Evolutionary conservation across 2,888 invertebrate genomes (phyloP), one percentile per base, ranked within the genome.

Genomic region (Osedax fenrisi): DNA sequence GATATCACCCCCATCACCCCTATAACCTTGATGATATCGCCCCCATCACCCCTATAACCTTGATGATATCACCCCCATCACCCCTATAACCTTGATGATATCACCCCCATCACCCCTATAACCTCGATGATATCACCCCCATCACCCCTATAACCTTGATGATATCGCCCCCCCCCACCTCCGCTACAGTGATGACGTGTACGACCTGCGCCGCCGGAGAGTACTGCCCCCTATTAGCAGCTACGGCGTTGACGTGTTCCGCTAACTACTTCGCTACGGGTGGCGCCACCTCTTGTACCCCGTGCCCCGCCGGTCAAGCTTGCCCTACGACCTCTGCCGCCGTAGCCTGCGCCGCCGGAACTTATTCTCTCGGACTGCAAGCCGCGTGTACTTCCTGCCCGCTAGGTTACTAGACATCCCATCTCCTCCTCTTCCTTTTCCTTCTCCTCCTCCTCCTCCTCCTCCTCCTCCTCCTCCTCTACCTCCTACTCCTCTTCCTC

Each of bases 331-430:
- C 77, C 0, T 24, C 75, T 3, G 26, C 75, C 17, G 80, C 81
- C 5, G 77, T 76, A 5, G 79, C 79, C 21, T 83, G 83, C 77
- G 77, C 77, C 5, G 78, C 80, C 21, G 83, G 83, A 41, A 79
- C 80, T 13, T 83, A 81, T 70, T 78, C 82, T 0, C 41, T 77
- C 10, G 69, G 73, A 3, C 78, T 1, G 80, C 79, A 64, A 80
- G 81, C 72, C 77, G 79, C 77, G 0, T 83, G 83, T 75, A 81
- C 80, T 0, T 26, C 72, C 17, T 83, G 83, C 74, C 81, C 81
- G 0, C 71, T 76, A 1, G 83, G 82, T 17, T 77, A 79, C 56
- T 74, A 13, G 2, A 23, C 25, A 23, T 69, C 5, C 22, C n/a
- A 2, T 25, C 67, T 67, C 67, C 21, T 64, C 25, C 2, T 72